A percentile compares a stretch with the other conserved stretches of the same genome.
Evolutionary conservation across 2,113 vertebrate species (phyloP).

Genomic region (Thalassoma bifasciatum): DNA sequence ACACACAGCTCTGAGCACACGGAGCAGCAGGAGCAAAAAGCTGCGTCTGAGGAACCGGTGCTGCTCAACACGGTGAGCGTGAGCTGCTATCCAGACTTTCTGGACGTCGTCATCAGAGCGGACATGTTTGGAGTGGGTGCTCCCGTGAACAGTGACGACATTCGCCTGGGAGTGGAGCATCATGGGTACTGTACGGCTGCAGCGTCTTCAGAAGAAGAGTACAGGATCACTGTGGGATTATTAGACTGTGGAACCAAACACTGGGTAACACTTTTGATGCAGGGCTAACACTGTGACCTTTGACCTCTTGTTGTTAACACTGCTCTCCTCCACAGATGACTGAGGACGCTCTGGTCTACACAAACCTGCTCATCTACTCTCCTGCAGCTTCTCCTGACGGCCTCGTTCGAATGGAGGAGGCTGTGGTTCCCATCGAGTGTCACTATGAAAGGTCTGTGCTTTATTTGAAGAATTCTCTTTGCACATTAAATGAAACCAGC

Average conservation of each 20-base stretch:
- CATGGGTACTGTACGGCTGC: conserved; percentile 43
- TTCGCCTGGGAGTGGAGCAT: conserved; percentile 66
- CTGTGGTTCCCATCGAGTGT: conserved; percentile 77
- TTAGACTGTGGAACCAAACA: conserved; percentile 72
- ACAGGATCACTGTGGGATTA: conserved; percentile 58
- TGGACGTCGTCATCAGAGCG: conserved; percentile 66
- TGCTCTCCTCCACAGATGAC: conserved; percentile 58
- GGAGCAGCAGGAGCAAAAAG: background rate
- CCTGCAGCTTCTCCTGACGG: conserved; percentile 55
- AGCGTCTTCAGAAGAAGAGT: conserved; percentile 45
- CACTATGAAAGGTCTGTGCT: conserved; percentile 69
- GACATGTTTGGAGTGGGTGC: conserved; percentile 71
- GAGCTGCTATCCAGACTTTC: conserved; percentile 63
- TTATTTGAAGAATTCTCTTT: background rate
- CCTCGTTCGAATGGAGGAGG: conserved; percentile 73
- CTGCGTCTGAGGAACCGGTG: background rate
- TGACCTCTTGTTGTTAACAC: background rate
- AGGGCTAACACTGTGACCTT: fast-evolving
- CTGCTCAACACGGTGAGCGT: conserved; percentile 59
- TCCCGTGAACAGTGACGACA: conserved; percentile 40
- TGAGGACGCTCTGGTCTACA: conserved; percentile 69
- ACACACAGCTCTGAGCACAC: background rate
- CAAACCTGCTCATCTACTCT: conserved; percentile 75
- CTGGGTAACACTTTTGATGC: conserved; percentile 56
- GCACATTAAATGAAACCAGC: no score